Evolutionary conservation across 2,888 invertebrate species (phyloP).

Genomic region (Vesta saturnalis): DNA sequence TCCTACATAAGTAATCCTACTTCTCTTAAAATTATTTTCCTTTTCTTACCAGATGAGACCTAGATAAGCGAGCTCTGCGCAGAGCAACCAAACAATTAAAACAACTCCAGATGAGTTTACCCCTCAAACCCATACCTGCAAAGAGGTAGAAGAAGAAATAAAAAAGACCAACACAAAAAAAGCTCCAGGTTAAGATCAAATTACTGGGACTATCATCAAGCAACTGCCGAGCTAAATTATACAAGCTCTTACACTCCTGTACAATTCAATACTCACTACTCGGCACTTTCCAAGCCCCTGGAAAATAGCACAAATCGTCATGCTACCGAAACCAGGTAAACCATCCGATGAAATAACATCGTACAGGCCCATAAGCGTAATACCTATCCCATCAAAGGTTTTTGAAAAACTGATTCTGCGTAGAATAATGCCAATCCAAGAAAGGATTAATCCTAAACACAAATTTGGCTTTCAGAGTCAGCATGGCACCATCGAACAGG

Average conservation of each 20-base stretch:
- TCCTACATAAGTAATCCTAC: too few species aligned
- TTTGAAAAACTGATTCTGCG: constrained; percentile 16
- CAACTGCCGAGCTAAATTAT: constrained; percentile 6
- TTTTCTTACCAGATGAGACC: too few species aligned
- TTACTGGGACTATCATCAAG: constrained; percentile 1
- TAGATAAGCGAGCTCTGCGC: too few species aligned
- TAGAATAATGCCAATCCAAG: constrained; percentile 8
- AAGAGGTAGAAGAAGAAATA: too few species aligned
- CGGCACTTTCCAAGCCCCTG: too few species aligned
- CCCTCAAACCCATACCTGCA: neutral
- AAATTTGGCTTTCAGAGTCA: neutral
- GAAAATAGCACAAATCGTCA: too few species aligned
- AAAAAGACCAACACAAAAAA: neutral
- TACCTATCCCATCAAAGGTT: constrained; percentile 12
- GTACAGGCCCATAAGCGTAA: constrained; percentile 12
- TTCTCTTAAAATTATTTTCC: too few species aligned
- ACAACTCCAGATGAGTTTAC: neutral
- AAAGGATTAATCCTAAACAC: neutral
- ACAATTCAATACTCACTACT: too few species aligned
- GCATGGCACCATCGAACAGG: too few species aligned
- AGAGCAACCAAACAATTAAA: too few species aligned
- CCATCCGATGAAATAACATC: constrained; percentile 7
- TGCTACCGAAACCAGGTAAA: too few species aligned
- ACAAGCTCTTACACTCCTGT: too few species aligned
- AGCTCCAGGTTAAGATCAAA: neutral